A percentile compares a stretch with the other conserved stretches of the same genome.
These are phyloP conservation scores for Smittia sp. DNA, from an alignment of 2,888 invertebrate species.

Conservation along the genomic window DNA sequence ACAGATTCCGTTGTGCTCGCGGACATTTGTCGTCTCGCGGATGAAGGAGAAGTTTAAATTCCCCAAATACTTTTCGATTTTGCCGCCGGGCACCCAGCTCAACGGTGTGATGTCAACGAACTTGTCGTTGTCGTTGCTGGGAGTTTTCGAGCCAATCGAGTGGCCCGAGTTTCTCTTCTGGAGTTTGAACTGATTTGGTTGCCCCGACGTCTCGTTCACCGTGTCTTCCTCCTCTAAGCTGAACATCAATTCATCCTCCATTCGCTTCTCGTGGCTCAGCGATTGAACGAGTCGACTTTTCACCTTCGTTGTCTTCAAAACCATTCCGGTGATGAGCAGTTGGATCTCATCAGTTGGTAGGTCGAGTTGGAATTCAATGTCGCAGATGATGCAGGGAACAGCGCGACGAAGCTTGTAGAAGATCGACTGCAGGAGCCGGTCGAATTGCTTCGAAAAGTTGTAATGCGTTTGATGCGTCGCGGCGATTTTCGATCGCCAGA, in stretches of 20 bases:
- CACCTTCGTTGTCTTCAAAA: slow-evolving; percentile 65
- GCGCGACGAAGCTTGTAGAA: slow-evolving; percentile 86
- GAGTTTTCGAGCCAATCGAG: background rate
- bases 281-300: slow-evolving; percentile 51
- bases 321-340: slow-evolving; percentile 72
- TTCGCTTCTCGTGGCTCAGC: slow-evolving; percentile 47
- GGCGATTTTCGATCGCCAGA: slow-evolving; percentile 67
- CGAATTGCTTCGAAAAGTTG: slow-evolving; percentile 59
- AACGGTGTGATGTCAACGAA: slow-evolving; percentile 75
- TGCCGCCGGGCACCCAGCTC: slow-evolving; percentile 63
- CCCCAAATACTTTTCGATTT: slow-evolving; percentile 79
- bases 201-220: slow-evolving; percentile 51
- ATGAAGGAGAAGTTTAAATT: slow-evolving; percentile 93
- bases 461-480: slow-evolving; percentile 53
- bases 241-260: slow-evolving; percentile 79
- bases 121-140: slow-evolving; percentile 13
- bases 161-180: slow-evolving; percentile 45
- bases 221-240: slow-evolving; percentile 74
- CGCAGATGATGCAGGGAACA: slow-evolving; percentile 81
- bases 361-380: slow-evolving; percentile 77
- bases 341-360: slow-evolving; percentile 78
- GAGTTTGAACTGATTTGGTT: slow-evolving; percentile 46
- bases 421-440: slow-evolving; percentile 66
- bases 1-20: slow-evolving; percentile 88
- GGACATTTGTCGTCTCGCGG: slow-evolving; percentile 85